Conservation (phyloP, 2,888 invertebrate species). For the Apamea anceps region DNA sequence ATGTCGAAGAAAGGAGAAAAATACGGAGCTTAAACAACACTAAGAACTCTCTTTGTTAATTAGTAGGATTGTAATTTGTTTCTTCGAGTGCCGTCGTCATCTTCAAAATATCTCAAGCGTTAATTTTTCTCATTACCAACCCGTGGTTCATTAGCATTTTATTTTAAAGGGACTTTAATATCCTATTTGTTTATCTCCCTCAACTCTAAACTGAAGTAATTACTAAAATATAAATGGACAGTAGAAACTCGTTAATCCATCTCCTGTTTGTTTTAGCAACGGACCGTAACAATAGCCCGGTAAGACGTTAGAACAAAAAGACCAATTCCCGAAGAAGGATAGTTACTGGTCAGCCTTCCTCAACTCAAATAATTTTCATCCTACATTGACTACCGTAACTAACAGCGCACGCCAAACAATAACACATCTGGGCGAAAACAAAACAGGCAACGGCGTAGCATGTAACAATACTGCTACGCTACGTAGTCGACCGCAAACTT, state of each 20-base stretch:
- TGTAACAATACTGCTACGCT: constrained; percentile 70
- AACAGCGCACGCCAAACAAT: constrained; percentile 52
- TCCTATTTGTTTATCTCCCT: constrained; percentile 24
- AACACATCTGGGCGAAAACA: constrained; percentile 63
- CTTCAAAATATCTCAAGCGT: constrained; percentile 56
- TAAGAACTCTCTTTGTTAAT: constrained; percentile 57
- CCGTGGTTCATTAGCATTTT: constrained; percentile 54
- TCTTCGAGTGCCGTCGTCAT: constrained; percentile 47
- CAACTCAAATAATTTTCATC: constrained; percentile 51
- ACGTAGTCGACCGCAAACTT: constrained; percentile 72
- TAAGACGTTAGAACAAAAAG: constrained; percentile 32
- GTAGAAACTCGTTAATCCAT: constrained; percentile 4
- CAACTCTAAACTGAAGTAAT: constrained; percentile 23
- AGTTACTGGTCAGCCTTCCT: constrained; percentile 16
- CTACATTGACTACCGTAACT: constrained; percentile 44
- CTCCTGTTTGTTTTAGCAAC: neutral
- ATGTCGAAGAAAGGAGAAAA: constrained; percentile 49
- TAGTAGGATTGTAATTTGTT: constrained; percentile 56
- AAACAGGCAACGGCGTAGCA: constrained; percentile 64
- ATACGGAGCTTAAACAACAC: constrained; percentile 53
- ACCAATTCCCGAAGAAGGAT: constrained; percentile 27
- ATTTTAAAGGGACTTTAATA: constrained; percentile 45
- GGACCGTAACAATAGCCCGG: constrained; percentile 8
- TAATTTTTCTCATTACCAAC: constrained; percentile 57
- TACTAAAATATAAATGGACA: constrained; percentile 19